These are phyloP conservation scores for Bradypodion pumilum DNA, from an alignment of 2,797 vertebrate genomes.

Conservation along the genomic window DNA sequence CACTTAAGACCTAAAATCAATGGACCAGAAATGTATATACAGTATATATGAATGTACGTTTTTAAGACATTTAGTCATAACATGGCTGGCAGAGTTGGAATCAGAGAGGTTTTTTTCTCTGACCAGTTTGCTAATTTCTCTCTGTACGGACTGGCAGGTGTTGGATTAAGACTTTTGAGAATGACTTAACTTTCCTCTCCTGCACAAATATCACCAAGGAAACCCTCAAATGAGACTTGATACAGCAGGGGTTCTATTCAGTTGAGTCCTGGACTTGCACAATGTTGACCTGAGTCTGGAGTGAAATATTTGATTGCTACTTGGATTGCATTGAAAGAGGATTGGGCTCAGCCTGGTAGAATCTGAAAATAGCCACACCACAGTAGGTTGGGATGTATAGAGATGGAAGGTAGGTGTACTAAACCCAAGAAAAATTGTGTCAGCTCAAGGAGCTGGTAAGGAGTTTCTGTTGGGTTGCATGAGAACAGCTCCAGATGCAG, in stretches of 20 bases:
- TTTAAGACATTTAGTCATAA: conserved; percentile 20
- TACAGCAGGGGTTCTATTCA: not conserved
- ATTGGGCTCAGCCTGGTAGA: not conserved
- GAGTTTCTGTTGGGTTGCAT: not conserved
- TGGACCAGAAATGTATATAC: conserved; percentile 11
- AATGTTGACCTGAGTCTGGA: not conserved
- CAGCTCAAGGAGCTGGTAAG: not conserved
- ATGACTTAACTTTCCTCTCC: not conserved
- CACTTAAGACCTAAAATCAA: conserved; percentile 38
- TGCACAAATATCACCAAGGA: not conserved
- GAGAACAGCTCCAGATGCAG: not conserved
- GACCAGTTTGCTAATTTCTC: not conserved
- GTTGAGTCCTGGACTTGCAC: not conserved
- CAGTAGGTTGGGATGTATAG: not conserved
- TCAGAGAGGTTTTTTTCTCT: not conserved
- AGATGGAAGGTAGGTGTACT: not conserved
- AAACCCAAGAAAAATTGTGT: not conserved
- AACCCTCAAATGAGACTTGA: not conserved
- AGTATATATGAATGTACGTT: no score
- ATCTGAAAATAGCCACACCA: not conserved
- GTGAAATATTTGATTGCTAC: not conserved
- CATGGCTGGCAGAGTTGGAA: not conserved
- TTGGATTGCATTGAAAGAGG: not conserved
- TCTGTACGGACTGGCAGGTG: not conserved
- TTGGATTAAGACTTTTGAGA: conserved; percentile 27